Evolutionary conservation across 2,888 invertebrate species (phyloP), one percentile per base, ranked within the genome.

Genomic region (Balanococcus diminutus): DNA sequence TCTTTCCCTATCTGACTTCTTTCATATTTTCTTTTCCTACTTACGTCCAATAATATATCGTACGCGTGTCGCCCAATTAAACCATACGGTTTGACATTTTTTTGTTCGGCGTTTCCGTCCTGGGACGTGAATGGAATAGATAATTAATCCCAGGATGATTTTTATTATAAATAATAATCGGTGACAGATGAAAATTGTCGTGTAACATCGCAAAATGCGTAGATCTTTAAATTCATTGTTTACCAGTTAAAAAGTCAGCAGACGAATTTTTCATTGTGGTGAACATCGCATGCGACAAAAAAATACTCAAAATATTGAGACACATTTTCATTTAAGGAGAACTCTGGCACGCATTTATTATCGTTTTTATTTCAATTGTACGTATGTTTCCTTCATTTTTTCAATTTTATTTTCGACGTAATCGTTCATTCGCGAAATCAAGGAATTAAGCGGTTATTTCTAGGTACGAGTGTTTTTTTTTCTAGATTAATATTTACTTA

Each of bases 1-100:
- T 51, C 19, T 51, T 19, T 51, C 19, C 19, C 19, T 51, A 25
- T 25, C 8, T 46, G 5, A 46, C 16, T 46, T 46, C 14, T 46
- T 46, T 46, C n/a, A n/a, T n/a, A n/a, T n/a, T n/a, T n/a, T n/a
- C n/a, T 28, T 67, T 67, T 67, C 61, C 25, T 67, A 67, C 61
- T 22, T 67, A 28, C 8, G 11, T 67, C 28, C 61, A 28, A 67
- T 28, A 67, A 11, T 67, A 67, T 25, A 67, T 46, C 46, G n/a
- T 28, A 28, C 61, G 61, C 61, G 16, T 11, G 28, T 67, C 61
- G 11, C 28, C 25, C 61, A 67, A 67, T 67, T 22, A 67, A 28
- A 28, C 28, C 61, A 22, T 28, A 28, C 11, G 61, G 25, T 67
- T 67, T n/a, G n/a, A n/a, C n/a, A n/a, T n/a, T n/a, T 51, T 19